A percentile compares a stretch with the other conserved stretches of the same genome.
Conservation (phyloP, 2,888 invertebrate genomes). For the Chelonus formosanus region DNA sequence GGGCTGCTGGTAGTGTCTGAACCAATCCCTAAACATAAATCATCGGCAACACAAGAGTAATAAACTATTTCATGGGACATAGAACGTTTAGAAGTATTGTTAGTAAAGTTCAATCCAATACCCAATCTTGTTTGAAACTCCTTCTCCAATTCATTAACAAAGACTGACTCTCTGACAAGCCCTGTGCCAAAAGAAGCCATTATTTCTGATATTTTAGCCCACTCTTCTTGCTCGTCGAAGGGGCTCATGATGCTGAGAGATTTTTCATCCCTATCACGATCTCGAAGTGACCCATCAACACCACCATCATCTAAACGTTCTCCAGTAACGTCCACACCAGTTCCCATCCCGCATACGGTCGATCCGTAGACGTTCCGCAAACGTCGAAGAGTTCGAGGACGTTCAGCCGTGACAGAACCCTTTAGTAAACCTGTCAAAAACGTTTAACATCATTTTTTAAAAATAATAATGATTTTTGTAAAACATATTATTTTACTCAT, state of each 20-base stretch:
- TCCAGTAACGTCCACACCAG: slow-evolving; percentile 64
- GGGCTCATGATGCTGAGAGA: slow-evolving; percentile 79
- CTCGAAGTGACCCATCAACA: slow-evolving; percentile 53
- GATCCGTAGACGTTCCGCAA: slow-evolving; percentile 77
- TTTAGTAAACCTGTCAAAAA: slow-evolving; percentile 77
- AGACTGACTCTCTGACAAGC: slow-evolving; percentile 79
- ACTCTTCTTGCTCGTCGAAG: slow-evolving; percentile 94
- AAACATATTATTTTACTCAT: too few species aligned
- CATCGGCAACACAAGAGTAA: background rate
- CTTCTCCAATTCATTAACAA: slow-evolving; percentile 80
- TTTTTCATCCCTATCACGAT: slow-evolving; percentile 62
- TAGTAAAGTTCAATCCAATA: too few species aligned
- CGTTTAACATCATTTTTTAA: background rate
- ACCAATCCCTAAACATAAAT: slow-evolving; percentile 67
- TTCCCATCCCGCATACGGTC: slow-evolving; percentile 59
- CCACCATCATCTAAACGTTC: slow-evolving; percentile 63
- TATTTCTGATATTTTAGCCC: slow-evolving; percentile 95
- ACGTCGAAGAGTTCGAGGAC: slow-evolving; percentile 79
- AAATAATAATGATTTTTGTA: too few species aligned
- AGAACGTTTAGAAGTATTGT: background rate
- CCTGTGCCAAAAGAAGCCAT: slow-evolving; percentile 93
- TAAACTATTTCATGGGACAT: slow-evolving; percentile 8
- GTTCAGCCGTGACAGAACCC: slow-evolving; percentile 80
- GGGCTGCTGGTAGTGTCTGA: slow-evolving; percentile 66
- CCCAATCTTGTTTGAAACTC: slow-evolving; percentile 72